A percentile compares a stretch with the other conserved stretches of the same genome.
Evolutionary conservation across 2,888 invertebrate genomes (phyloP).

Genomic region (Nephrotoma flavescens): DNA sequence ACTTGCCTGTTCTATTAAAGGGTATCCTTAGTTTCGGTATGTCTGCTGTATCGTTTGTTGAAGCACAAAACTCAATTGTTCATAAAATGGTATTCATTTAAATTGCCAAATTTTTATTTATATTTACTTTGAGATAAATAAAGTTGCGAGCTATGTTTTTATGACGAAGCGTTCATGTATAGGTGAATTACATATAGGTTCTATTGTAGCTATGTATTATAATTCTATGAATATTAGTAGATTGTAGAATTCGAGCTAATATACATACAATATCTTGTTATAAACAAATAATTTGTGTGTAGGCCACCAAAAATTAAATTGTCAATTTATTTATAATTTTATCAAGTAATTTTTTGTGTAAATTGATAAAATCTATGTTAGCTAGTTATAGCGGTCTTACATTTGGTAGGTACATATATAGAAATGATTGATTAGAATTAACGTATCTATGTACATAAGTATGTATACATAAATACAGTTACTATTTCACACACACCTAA

Average conservation of each 20-base stretch:
- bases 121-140: not conserved
- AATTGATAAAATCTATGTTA: not conserved
- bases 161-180: not conserved
- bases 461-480: not conserved
- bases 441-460: too few relatives aligned
- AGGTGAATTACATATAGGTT: not conserved
- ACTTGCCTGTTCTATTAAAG: too few relatives aligned
- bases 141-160: not conserved
- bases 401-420: not conserved
- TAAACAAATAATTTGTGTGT: not conserved
- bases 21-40: too few relatives aligned
- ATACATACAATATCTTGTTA: not conserved
- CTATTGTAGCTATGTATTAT: not conserved
- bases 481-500: not conserved
- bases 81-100: too few relatives aligned
- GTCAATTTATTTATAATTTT: not conserved
- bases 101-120: not conserved
- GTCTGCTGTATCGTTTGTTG: too few relatives aligned
- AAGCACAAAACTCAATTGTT: too few relatives aligned
- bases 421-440: not conserved
- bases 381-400: too few relatives aligned
- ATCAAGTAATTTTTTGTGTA: not conserved
- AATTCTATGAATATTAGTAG: not conserved
- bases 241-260: not conserved
- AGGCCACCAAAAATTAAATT: not conserved